Evolutionary conservation across 2,888 invertebrate species (phyloP).

Genomic region (Hypolimnas misippus): DNA sequence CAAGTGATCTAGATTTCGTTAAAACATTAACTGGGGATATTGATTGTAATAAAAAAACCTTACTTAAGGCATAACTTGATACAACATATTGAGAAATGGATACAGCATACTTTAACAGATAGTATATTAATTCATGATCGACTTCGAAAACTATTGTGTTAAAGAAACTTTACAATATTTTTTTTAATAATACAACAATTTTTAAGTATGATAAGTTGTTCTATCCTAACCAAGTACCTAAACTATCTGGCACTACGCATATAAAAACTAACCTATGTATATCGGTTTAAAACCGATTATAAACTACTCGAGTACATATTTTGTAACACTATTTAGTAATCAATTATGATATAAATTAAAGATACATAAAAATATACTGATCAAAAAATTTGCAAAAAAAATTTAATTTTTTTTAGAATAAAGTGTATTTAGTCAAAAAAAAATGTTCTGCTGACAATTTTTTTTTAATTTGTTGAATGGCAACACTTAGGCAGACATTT

Average conservation of each 20-base stretch:
- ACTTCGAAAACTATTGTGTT: no score
- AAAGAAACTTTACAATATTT: no score
- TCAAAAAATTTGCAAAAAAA: background rate
- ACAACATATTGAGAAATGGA: no score
- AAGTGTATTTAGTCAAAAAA: no score
- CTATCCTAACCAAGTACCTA: slow-evolving; percentile 29
- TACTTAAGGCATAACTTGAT: no score
- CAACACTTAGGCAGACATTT: background rate
- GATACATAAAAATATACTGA: slow-evolving; percentile 1
- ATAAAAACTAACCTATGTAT: slow-evolving; percentile 44
- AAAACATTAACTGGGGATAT: no score
- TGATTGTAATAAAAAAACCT: no score
- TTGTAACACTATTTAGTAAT: slow-evolving; percentile 20
- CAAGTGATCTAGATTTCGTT: no score
- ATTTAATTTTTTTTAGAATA: background rate
- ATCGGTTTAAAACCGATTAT: slow-evolving; percentile 46
- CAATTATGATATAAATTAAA: slow-evolving; percentile 9
- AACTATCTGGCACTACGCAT: slow-evolving; percentile 47
- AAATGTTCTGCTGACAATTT: no score
- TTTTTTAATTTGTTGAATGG: no score
- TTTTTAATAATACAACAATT: slow-evolving; percentile 11
- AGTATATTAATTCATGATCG: no score
- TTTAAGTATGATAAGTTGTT: slow-evolving; percentile 21
- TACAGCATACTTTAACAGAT: no score
- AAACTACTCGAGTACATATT: slow-evolving; percentile 35